A percentile compares a stretch with the other conserved stretches of the same genome.
phyloP scores from a whole-genome alignment of 64 coral and sea anemone genomes.

The Porites lutea region DNA sequence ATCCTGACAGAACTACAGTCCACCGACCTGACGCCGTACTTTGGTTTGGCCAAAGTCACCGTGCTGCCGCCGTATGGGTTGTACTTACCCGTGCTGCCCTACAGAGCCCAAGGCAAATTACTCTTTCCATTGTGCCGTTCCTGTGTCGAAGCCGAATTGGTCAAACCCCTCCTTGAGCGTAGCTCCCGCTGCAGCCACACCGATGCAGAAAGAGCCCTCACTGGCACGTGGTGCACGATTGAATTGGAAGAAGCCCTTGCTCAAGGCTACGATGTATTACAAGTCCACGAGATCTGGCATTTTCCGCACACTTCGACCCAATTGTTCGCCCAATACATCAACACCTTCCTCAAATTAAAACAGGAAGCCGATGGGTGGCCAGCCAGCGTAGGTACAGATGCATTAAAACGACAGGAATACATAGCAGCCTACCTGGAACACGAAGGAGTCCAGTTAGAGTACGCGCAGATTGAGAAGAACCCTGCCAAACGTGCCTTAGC shows the following conservation, averaged over 20 bases:
- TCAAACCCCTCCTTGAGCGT: background rate
- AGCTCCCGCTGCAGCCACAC: background rate
- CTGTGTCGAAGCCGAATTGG: background rate
- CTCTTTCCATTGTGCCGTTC: constrained; percentile 32
- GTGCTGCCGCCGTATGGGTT: background rate
- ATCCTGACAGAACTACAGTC: background rate
- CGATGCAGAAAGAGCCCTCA: background rate
- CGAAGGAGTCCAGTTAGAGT: background rate
- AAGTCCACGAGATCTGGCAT: constrained; percentile 44
- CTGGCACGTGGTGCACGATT: background rate
- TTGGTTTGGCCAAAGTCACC: constrained; percentile 7
- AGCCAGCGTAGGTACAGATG: background rate
- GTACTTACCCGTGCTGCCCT: constrained; percentile 24
- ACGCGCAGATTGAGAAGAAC: background rate
- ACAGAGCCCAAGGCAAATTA: constrained; percentile 16
- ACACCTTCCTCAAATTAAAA: constrained; percentile 49
- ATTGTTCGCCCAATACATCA: constrained; percentile 5
- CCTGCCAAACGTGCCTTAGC: background rate
- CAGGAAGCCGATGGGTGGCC: constrained; percentile 9
- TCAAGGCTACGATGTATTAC: background rate
- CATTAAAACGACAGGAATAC: background rate
- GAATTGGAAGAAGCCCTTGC: background rate
- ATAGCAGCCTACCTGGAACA: background rate
- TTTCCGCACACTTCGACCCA: background rate
- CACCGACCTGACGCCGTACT: background rate